Conservation (phyloP, 2,797 vertebrate genomes). For the Alcedo quadribrachys region DNA sequence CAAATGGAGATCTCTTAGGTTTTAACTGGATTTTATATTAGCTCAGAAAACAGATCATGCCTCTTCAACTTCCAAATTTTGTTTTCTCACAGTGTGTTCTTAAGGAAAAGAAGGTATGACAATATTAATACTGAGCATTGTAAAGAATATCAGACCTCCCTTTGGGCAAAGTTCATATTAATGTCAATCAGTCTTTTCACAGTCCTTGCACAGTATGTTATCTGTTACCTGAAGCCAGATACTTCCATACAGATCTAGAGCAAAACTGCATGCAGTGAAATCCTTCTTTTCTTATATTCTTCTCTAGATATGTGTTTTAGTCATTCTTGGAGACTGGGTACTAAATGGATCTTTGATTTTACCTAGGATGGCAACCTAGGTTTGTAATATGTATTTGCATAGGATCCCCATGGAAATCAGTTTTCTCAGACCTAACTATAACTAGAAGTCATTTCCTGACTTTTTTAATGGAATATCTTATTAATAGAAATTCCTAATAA, state of each 20-base stretch:
- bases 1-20: neutral
- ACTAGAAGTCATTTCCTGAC: neutral
- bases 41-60: neutral
- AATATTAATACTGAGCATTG: neutral
- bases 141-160: neutral
- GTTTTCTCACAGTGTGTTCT: neutral
- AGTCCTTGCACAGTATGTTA: neutral
- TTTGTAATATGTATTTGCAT: rapidly evolving
- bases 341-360: neutral
- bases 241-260: neutral
- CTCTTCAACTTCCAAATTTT: neutral
- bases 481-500: neutral
- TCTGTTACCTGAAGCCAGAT: neutral
- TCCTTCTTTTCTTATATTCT: neutral
- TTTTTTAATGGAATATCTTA: neutral
- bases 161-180: neutral
- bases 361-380: neutral
- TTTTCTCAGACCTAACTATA: neutral
- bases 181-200: neutral
- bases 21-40: neutral
- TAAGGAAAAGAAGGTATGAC: neutral
- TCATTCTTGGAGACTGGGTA: neutral
- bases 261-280: neutral
- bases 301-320: neutral
- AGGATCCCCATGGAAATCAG: neutral